Conservation (phyloP, 2,888 invertebrate species). For the Drosophila robusta region DNA sequence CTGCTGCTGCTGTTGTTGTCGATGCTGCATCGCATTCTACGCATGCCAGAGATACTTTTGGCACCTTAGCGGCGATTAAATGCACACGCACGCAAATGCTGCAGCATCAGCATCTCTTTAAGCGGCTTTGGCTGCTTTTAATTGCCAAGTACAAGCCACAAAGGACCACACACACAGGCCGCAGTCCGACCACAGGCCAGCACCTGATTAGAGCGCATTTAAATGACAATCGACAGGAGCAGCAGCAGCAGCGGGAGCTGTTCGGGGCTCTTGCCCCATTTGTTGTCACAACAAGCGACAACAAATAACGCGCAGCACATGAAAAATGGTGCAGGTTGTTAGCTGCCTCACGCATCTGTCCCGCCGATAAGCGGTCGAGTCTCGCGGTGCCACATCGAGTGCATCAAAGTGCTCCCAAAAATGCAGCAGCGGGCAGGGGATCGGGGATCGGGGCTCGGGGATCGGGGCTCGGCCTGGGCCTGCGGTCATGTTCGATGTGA, state of each 20-base stretch:
- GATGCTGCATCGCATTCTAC: conserved; percentile 65
- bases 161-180: conserved; percentile 65
- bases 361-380: conserved; percentile 40
- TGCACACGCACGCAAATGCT: conserved; percentile 61
- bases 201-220: conserved; percentile 75
- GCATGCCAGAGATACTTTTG: conserved; percentile 81
- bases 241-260: conserved; percentile 21
- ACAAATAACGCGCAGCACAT: conserved; percentile 30
- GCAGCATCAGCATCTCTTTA: conserved; percentile 40
- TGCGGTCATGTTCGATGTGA: conserved; percentile 76
- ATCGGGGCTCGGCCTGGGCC: conserved; percentile 43
- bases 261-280: conserved; percentile 41
- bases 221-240: conserved; percentile 69
- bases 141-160: conserved; percentile 71
- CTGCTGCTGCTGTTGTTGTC: conserved; percentile 13
- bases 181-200: conserved; percentile 1
- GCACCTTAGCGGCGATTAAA: conserved; percentile 79
- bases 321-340: conserved; percentile 58
- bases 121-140: conserved; percentile 72
- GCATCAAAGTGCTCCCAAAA: conserved; percentile 70
- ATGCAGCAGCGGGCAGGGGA: conserved; percentile 27
- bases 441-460: conserved; percentile 10
- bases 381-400: conserved; percentile 1
- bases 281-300: conserved; percentile 58
- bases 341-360: conserved; percentile 21